Evolutionary conservation across 1,140 invertebrate genomes (phyloP).

Genomic region (Mamestra configurata): DNA sequence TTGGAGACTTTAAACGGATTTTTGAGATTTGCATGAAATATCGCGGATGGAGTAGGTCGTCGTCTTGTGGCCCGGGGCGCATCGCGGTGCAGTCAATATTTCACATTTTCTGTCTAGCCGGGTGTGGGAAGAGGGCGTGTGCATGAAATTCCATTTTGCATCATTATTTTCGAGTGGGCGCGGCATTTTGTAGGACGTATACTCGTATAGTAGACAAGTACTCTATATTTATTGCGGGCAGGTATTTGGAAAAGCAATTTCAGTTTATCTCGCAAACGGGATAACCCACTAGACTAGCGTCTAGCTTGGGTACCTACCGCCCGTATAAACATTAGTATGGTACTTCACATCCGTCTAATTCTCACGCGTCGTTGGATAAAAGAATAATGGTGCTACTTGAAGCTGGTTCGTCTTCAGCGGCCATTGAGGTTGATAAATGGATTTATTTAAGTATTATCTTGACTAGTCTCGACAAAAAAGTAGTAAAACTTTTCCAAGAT

Average conservation of each 20-base stretch:
- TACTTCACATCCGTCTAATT: not conserved
- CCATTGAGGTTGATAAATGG: constrained; percentile 15
- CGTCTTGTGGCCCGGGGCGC: constrained; percentile 2
- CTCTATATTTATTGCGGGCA: constrained; percentile 57
- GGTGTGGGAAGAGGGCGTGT: constrained; percentile 43
- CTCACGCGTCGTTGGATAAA: not conserved
- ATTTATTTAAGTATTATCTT: constrained; percentile 1
- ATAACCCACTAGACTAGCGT: not conserved
- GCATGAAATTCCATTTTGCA: constrained; percentile 71
- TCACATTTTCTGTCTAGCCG: constrained; percentile 58
- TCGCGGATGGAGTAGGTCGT: constrained; percentile 31
- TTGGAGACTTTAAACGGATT: constrained; percentile 55
- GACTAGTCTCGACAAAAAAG: not conserved
- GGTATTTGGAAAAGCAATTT: constrained; percentile 60
- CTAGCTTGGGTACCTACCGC: not conserved
- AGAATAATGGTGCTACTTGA: constrained; percentile 11
- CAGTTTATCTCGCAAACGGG: constrained; percentile 38
- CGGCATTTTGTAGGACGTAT: constrained; percentile 56
- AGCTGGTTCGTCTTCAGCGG: not conserved
- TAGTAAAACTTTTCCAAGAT: not conserved
- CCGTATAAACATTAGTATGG: not conserved
- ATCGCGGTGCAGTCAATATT: constrained; percentile 60
- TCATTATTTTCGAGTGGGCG: constrained; percentile 76
- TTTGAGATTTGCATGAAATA: constrained; percentile 60
- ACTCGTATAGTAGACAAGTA: constrained; percentile 22